Conservation (phyloP, 2,888 invertebrate genomes). For the Tinea trinotella region DNA sequence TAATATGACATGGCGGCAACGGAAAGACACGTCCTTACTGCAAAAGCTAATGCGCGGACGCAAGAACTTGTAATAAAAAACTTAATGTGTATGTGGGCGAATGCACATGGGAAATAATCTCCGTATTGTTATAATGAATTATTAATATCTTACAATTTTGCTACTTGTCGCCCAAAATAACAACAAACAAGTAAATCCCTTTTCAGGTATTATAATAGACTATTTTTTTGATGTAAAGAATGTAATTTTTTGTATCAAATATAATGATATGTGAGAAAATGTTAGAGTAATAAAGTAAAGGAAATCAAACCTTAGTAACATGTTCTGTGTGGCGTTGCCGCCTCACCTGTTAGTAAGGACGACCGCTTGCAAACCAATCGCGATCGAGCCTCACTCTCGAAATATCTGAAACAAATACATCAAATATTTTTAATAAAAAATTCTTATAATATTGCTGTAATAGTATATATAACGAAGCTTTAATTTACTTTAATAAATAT, state of each 20-base stretch:
- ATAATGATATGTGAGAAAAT: background rate
- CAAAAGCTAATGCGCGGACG: conserved; percentile 14
- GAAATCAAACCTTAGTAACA: conserved; percentile 70
- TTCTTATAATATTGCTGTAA: background rate
- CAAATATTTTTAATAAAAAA: background rate
- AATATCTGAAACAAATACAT: conserved; percentile 48
- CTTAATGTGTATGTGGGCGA: conserved; percentile 35
- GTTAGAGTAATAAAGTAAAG: background rate
- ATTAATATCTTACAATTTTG: background rate
- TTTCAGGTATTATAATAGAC: conserved; percentile 28
- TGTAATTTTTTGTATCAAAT: background rate
- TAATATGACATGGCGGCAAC: conserved; percentile 39
- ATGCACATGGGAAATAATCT: background rate
- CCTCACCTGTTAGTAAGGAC: conserved; percentile 71
- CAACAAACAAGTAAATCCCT: background rate
- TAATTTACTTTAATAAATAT: no score
- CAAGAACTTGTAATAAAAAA: conserved; percentile 37
- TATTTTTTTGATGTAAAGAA: conserved; percentile 19
- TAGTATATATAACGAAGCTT: no score
- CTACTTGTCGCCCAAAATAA: conserved; percentile 1
- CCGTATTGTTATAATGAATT: background rate
- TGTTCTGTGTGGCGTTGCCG: conserved; percentile 66
- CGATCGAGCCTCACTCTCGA: conserved; percentile 60
- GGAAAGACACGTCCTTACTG: conserved; percentile 11
- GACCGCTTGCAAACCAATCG: conserved; percentile 53